phyloP scores from a whole-genome alignment of 2,113 vertebrate species.

The Petrocephalus microphthalmus region DNA sequence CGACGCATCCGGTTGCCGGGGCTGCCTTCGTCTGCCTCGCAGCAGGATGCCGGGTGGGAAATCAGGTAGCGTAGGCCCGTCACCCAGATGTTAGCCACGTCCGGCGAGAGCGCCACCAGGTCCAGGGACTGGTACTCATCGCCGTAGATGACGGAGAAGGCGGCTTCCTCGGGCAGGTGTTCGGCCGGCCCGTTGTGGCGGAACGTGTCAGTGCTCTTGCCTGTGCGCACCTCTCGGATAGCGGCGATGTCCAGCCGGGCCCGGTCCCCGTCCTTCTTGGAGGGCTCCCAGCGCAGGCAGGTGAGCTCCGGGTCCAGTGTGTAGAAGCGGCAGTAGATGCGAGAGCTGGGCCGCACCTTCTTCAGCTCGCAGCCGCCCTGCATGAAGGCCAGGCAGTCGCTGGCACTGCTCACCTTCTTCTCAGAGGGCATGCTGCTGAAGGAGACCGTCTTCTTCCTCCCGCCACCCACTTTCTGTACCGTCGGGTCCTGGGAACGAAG shows the following conservation, averaged over 20 bases:
- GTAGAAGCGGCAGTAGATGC: slow-evolving; percentile 92
- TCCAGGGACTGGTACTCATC: slow-evolving; percentile 96
- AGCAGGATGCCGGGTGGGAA: slow-evolving; percentile 76
- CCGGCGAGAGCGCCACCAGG: slow-evolving; percentile 85
- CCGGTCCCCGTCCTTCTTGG: slow-evolving; percentile 89
- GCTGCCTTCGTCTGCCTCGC: slow-evolving; percentile 71
- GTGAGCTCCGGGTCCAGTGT: slow-evolving; percentile 85
- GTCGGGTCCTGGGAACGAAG: slow-evolving; percentile 73
- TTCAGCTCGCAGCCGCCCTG: slow-evolving; percentile 94
- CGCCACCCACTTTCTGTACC: slow-evolving; percentile 77
- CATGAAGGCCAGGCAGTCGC: slow-evolving; percentile 95
- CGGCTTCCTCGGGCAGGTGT: slow-evolving; percentile 88
- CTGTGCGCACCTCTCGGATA: slow-evolving; percentile 86
- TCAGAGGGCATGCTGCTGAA: slow-evolving; percentile 98
- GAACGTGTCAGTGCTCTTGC: slow-evolving; percentile 96
- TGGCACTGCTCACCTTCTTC: slow-evolving; percentile 93
- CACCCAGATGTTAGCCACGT: slow-evolving; percentile 97
- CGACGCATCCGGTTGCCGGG: slow-evolving; percentile 74
- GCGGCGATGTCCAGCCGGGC: slow-evolving; percentile 84
- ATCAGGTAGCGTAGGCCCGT: slow-evolving; percentile 88
- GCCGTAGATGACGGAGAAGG: slow-evolving; percentile 87
- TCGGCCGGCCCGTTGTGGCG: slow-evolving; percentile 85
- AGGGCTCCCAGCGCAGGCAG: slow-evolving; percentile 94
- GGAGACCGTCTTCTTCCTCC: slow-evolving; percentile 92
- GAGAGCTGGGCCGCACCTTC: slow-evolving; percentile 89